Evolutionary conservation across 2,888 invertebrate species (phyloP).

Genomic region (Rutpela maculata): DNA sequence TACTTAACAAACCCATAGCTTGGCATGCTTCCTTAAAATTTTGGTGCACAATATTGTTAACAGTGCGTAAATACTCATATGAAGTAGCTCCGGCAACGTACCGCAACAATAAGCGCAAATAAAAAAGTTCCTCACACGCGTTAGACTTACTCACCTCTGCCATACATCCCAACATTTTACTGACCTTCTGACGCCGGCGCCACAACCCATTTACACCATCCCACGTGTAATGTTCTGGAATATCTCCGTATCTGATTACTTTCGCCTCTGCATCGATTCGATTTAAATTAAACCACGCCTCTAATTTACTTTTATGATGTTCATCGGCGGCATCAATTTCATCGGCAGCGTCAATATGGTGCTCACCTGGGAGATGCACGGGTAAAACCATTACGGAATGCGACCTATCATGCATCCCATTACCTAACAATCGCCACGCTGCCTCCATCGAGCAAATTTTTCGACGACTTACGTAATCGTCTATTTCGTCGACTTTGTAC

Average conservation of each 20-base stretch:
- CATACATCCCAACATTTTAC: neutral
- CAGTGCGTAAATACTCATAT: too few species aligned
- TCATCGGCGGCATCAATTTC: neutral
- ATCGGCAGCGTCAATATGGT: neutral
- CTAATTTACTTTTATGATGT: neutral
- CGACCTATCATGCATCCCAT: slow-evolving; percentile 56
- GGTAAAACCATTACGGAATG: slow-evolving; percentile 65
- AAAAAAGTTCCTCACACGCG: neutral
- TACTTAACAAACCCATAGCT: too few species aligned
- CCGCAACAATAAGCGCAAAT: neutral
- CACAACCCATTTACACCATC: neutral
- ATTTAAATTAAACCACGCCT: neutral
- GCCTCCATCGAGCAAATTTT: slow-evolving; percentile 68
- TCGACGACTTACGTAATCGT: slow-evolving; percentile 62
- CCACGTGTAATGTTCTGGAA: too few species aligned
- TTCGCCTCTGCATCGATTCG: too few species aligned
- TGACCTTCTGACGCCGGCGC: neutral
- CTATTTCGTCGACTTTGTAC: slow-evolving; percentile 61
- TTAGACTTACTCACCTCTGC: neutral
- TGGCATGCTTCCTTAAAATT: too few species aligned
- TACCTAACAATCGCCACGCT: slow-evolving; percentile 65
- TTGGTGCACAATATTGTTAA: too few species aligned
- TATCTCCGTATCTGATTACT: too few species aligned
- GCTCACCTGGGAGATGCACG: slow-evolving; percentile 65
- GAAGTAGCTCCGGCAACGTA: neutral